Evolutionary conservation across 2,888 invertebrate species (phyloP), one percentile per base, ranked within the genome.

Genomic region (Hirtodrosophila duncani): DNA sequence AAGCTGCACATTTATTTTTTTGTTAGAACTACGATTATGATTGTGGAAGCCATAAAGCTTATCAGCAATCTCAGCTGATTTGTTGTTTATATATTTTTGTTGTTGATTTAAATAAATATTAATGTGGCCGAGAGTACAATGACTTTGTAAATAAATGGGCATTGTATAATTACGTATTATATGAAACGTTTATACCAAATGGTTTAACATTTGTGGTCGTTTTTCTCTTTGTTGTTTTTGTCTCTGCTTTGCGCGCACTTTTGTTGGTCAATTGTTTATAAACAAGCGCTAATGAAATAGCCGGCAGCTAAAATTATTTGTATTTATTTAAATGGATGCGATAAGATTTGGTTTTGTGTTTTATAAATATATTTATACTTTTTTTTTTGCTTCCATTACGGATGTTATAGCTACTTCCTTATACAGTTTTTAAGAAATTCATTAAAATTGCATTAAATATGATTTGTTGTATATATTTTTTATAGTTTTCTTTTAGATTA

Each of bases 261-360:
- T 37, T 31, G 29, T 29, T 29, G n/a, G n/a, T 14, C 23, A 39
- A 53, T 49, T 79, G 53, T 67, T 70, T 66, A 57, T 79, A 75
- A 75, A 75, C 44, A 79, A 67, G 58, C 29, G n/a, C 21, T 31
- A n/a, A 16, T 5, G 8, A 26, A 10, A 11, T 7, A 33, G 18
- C 37, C 46, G 58, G 55, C 37, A 11, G 17, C n/a, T 45, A 26
- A 57, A 48, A 45, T 33, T 21, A 23, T 23, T 31, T 23, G 16
- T 45, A 14, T 26, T n/a, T 36, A 20, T 18, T 16, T 33, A 20
- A 26, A 16, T n/a, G 3, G 10, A 14, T n/a, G 24, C 16, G 34
- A 34, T 34, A 17, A 33, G 65, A 59, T 65, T 45, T 45, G 48
- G 8, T 24, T 8, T 1, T 2, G 11, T 26, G 11, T 11, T 26